Evolutionary conservation across 1,140 invertebrate genomes (phyloP).

Genomic region (Ceratoteleas bidentatus): DNA sequence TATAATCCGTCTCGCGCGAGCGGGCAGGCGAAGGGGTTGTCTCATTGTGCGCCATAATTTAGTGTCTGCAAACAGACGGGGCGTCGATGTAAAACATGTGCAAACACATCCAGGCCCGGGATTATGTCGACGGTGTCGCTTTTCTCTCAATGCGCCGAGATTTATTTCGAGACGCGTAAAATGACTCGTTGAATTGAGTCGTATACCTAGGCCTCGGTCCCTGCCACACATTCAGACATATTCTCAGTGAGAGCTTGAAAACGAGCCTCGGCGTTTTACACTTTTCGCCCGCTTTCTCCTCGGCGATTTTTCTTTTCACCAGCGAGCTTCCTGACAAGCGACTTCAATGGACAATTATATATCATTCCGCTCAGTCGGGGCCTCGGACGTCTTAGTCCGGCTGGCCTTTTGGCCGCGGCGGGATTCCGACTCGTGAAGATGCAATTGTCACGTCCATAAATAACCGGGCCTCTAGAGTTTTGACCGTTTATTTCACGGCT

Average conservation of each 20-base stretch:
- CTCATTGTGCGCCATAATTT: constrained; percentile 80
- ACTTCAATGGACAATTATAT: constrained; percentile 53
- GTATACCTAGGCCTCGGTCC: constrained; percentile 53
- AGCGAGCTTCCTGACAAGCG: constrained; percentile 35
- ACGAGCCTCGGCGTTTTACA: constrained; percentile 39
- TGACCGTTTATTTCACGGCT: neutral
- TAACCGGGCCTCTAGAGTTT: constrained; percentile 13
- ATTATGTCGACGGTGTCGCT: constrained; percentile 71
- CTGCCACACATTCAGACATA: constrained; percentile 25
- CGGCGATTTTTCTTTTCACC: constrained; percentile 48
- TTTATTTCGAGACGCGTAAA: constrained; percentile 73
- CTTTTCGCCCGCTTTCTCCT: constrained; percentile 18
- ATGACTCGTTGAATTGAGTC: constrained; percentile 72
- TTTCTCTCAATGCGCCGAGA: constrained; percentile 65
- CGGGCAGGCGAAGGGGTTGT: constrained; percentile 69
- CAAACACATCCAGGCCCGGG: constrained; percentile 74
- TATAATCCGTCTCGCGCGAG: constrained; percentile 73
- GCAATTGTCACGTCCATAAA: constrained; percentile 38
- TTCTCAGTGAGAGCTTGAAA: constrained; percentile 18
- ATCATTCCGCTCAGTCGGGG: constrained; percentile 34
- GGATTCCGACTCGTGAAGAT: constrained; percentile 9
- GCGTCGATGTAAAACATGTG: constrained; percentile 80
- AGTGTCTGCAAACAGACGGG: constrained; percentile 81
- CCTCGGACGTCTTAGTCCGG: constrained; percentile 25
- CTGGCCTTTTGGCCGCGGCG: constrained; percentile 12